Conservation (phyloP, 1,140 invertebrate species). For the Nylanderia fulva region DNA sequence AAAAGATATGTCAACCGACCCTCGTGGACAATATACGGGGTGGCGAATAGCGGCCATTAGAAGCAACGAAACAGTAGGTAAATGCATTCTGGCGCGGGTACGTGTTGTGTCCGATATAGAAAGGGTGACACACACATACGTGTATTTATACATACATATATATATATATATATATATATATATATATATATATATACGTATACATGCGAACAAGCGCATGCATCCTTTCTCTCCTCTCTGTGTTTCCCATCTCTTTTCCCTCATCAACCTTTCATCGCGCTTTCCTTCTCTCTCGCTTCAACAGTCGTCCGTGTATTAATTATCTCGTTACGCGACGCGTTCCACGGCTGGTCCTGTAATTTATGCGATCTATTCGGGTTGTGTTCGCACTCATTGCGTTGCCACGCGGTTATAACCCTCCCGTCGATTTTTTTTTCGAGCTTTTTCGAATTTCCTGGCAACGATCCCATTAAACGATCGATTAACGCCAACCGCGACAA, state of each 20-base stretch:
- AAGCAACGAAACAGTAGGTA: conserved; percentile 73
- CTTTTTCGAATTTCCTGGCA: conserved; percentile 30
- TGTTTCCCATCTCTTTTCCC: conserved; percentile 26
- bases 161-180: no score
- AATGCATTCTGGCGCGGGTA: conserved; percentile 69
- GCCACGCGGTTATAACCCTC: conserved; percentile 37
- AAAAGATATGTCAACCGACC: conserved; percentile 66
- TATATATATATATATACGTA: no score
- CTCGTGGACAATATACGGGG: conserved; percentile 65
- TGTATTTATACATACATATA: no score
- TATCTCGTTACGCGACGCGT: conserved; percentile 76
- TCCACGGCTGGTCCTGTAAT: conserved; percentile 64
- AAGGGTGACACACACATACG: conserved; percentile 31
- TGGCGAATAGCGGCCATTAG: conserved; percentile 61
- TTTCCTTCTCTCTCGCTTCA: conserved; percentile 55
- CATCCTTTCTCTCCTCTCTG: conserved; percentile 2
- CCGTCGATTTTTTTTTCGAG: conserved; percentile 5
- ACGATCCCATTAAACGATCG: conserved; percentile 18
- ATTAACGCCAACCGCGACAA: conserved; percentile 2
- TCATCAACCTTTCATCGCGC: conserved; percentile 47
- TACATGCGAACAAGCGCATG: not conserved
- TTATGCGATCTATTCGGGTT: conserved; percentile 73
- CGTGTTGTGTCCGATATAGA: conserved; percentile 45
- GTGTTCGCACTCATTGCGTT: conserved; percentile 61
- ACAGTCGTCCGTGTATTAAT: conserved; percentile 75